Evolutionary conservation across 2,797 vertebrate species (phyloP).

Genomic region (Sebastes iracundus): DNA sequence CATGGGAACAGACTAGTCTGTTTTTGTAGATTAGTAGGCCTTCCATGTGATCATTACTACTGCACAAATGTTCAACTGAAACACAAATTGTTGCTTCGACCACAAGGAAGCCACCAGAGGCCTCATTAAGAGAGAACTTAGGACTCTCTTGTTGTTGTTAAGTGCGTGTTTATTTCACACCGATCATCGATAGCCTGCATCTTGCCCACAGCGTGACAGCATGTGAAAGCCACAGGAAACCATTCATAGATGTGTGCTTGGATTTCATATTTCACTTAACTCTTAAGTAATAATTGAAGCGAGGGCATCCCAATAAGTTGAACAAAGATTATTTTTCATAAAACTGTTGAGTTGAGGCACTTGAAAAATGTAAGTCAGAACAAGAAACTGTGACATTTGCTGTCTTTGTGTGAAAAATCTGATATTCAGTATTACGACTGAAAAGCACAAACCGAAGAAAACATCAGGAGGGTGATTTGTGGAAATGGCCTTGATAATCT

Average conservation of each 20-base stretch:
- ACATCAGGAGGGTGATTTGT: neutral
- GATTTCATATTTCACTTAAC: neutral
- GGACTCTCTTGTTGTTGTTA: slow-evolving; percentile 7
- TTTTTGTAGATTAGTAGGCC: slow-evolving; percentile 24
- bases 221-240: slow-evolving; percentile 7
- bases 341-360: neutral
- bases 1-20: slow-evolving; percentile 9
- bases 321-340: neutral
- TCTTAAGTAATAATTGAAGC: neutral
- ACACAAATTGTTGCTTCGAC: slow-evolving; percentile 27
- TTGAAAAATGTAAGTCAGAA: neutral
- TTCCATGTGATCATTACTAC: slow-evolving; percentile 22
- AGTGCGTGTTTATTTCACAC: slow-evolving; percentile 21
- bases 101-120: slow-evolving; percentile 38
- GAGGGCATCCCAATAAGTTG: neutral
- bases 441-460: neutral
- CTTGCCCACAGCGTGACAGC: neutral
- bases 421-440: neutral
- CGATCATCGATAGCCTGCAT: neutral
- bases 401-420: neutral
- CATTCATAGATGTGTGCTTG: neutral
- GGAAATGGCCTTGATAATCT: neutral
- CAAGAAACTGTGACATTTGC: neutral
- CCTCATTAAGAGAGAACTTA: slow-evolving; percentile 42
- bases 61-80: slow-evolving; percentile 22